Evolutionary conservation across 2,797 vertebrate genomes (phyloP), one percentile per base, ranked within the genome.

Genomic region (Psittacula derbiana): DNA sequence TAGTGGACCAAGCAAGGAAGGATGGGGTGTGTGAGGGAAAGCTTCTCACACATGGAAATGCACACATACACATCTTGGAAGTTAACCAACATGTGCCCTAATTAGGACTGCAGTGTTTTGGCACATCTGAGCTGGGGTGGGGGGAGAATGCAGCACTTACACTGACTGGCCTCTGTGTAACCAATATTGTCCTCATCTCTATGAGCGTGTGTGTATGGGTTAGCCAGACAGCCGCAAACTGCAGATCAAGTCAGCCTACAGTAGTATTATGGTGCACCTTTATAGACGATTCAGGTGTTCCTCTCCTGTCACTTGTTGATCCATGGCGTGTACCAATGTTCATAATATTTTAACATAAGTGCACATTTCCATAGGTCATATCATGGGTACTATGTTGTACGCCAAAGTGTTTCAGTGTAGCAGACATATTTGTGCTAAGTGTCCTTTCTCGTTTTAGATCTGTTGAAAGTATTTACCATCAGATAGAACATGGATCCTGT

Each of bases 261-360:
- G 1, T 10, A 40, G 3, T 46, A 27, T 25, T 0, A 0, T 5
- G 8, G 9, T 52, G 31, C 66, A 53, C 27, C 28, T n/a, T 71
- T 71, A 16, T 33, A 50, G 40, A 20, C 1, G 3, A 43, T 50
- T 12, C 17, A n/a, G 24, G 5, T 60, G 19, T 27, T 72, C 2
- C 40, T 58, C 41, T 57, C n/a, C 55, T 86, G 50, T 27, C 17
- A 27, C 25, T 80, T 83, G 18, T 61, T 83, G 46, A 10, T 70
- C 31, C 17, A 3, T 64, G 57, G 15, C 44, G 52, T 62, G 16
- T 47, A n/a, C 12, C 2, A 7, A 23, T 38, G 19, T 69, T 60
- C 6, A 6, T 65, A 40, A 33, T 5, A 15, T 64, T 75, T 81
- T 76, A 58, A 50, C 1, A 1, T 28, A 75, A 72, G 7, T 66